Evolutionary conservation across 2,888 invertebrate species (phyloP).

Genomic region (Eledona agricola): DNA sequence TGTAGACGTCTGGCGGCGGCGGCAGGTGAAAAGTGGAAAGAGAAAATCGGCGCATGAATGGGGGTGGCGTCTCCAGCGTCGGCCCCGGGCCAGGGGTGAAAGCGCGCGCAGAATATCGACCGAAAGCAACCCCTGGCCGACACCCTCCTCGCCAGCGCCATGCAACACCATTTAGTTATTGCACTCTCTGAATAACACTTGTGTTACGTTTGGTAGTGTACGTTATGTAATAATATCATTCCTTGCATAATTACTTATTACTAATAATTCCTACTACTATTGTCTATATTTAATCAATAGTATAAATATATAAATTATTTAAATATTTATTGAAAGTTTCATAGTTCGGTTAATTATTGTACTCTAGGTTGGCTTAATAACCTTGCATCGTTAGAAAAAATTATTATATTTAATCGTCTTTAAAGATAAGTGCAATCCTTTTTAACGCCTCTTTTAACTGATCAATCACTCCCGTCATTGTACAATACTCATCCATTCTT

Average conservation of each 20-base stretch:
- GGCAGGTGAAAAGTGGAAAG: conserved; percentile 38
- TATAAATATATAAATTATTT: conserved; percentile 61
- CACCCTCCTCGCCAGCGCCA: conserved; percentile 64
- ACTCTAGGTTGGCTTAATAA: conserved; percentile 61
- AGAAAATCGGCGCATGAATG: conserved; percentile 44
- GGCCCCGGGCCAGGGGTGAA: conserved; percentile 54
- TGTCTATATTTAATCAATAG: conserved; percentile 63
- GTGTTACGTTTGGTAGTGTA: conserved; percentile 71
- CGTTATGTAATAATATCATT: conserved; percentile 66
- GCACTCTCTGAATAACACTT: conserved; percentile 71
- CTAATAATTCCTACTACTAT: conserved; percentile 64
- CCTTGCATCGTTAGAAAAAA: conserved; percentile 59
- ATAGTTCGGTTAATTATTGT: conserved; percentile 59
- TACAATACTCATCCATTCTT: conserved; percentile 49
- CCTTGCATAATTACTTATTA: conserved; percentile 65
- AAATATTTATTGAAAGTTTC: conserved; percentile 58
- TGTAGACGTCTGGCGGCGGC: conserved; percentile 36
- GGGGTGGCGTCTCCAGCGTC: conserved; percentile 46
- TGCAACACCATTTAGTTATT: conserved; percentile 70
- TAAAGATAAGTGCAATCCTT: conserved; percentile 61
- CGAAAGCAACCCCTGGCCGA: conserved; percentile 63
- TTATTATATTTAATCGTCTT: conserved; percentile 57
- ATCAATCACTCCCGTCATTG: conserved; percentile 50
- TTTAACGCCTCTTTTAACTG: conserved; percentile 51
- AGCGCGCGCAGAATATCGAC: conserved; percentile 62